phyloP scores from a whole-genome alignment of 1,140 invertebrate species.

The Drosophila yakuba region DNA sequence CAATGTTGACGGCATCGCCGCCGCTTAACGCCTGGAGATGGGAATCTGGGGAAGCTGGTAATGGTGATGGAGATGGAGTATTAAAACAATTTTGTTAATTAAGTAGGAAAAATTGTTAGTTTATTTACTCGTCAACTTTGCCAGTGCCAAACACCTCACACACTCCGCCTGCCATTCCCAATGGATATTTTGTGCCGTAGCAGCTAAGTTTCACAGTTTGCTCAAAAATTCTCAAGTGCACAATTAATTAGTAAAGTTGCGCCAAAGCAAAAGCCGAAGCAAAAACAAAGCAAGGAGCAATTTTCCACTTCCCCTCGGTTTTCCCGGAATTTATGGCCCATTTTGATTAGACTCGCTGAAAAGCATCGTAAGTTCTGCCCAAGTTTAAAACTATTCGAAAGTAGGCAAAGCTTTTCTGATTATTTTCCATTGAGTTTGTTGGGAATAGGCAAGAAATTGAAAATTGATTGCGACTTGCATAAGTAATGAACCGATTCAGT shows the following conservation, averaged over 20 bases:
- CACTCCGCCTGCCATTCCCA: slow-evolving; percentile 33
- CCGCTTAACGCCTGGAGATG: slow-evolving; percentile 42
- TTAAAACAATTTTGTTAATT: slow-evolving; percentile 84
- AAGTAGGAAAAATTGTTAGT: slow-evolving; percentile 83
- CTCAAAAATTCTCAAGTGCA: slow-evolving; percentile 81
- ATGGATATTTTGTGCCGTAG: slow-evolving; percentile 18
- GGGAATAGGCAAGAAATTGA: slow-evolving; percentile 52
- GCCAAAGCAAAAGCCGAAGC: slow-evolving; percentile 19
- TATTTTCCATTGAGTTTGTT: slow-evolving; percentile 26
- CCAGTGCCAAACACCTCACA: slow-evolving; percentile 53
- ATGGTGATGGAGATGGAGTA: slow-evolving; percentile 38
- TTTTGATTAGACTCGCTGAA: slow-evolving; percentile 57
- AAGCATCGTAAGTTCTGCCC: slow-evolving; percentile 25
- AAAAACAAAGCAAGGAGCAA: slow-evolving; percentile 36
- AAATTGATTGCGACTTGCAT: slow-evolving; percentile 78
- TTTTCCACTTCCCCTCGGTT: slow-evolving; percentile 28
- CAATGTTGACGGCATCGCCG: slow-evolving; percentile 62
- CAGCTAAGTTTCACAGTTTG: slow-evolving; percentile 68
- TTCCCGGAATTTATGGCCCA: slow-evolving; percentile 61
- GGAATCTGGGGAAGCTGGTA: not conserved
- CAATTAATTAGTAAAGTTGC: slow-evolving; percentile 82
- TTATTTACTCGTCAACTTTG: slow-evolving; percentile 81
- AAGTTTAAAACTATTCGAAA: slow-evolving; percentile 45
- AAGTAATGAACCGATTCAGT: slow-evolving; percentile 61
- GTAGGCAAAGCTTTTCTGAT: slow-evolving; percentile 58